These are phyloP conservation scores for Erebia ligea DNA, from an alignment of 2,888 invertebrate species.

Conservation along the genomic window DNA sequence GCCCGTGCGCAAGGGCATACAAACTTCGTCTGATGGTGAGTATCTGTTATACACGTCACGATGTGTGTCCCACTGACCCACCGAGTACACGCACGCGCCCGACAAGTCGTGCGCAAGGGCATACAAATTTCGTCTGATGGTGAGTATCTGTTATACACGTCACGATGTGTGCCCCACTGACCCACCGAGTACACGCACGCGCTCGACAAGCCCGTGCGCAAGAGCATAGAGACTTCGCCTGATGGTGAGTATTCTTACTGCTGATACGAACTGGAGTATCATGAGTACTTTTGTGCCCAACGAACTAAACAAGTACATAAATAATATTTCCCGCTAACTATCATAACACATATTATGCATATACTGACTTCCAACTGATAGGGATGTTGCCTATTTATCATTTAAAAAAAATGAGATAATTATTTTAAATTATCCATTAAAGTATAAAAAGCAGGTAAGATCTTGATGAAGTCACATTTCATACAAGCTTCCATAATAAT, in stretches of 20 bases:
- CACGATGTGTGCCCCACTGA: neutral
- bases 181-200: neutral
- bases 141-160: constrained; percentile 32
- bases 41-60: neutral
- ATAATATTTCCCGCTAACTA: too few species aligned
- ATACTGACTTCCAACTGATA: too few species aligned
- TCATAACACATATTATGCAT: too few species aligned
- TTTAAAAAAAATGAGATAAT: too few species aligned
- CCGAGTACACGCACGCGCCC: neutral
- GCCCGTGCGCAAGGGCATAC: constrained; percentile 70
- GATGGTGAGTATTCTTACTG: constrained; percentile 32
- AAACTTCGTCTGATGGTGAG: constrained; percentile 95
- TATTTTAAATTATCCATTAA: too few species aligned
- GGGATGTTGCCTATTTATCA: too few species aligned
- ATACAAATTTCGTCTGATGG: constrained; percentile 13
- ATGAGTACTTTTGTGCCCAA: too few species aligned
- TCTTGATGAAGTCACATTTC: too few species aligned
- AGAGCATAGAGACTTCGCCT: constrained; percentile 4
- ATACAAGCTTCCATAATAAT: too few species aligned
- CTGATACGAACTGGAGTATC: neutral
- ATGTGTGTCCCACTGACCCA: neutral
- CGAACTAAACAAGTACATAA: too few species aligned
- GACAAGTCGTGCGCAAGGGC: constrained; percentile 4
- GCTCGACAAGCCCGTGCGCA: neutral
- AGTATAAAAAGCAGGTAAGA: too few species aligned